These are phyloP conservation scores for Busseola fusca DNA, from an alignment of 2,888 invertebrate species.

Conservation along the genomic window DNA sequence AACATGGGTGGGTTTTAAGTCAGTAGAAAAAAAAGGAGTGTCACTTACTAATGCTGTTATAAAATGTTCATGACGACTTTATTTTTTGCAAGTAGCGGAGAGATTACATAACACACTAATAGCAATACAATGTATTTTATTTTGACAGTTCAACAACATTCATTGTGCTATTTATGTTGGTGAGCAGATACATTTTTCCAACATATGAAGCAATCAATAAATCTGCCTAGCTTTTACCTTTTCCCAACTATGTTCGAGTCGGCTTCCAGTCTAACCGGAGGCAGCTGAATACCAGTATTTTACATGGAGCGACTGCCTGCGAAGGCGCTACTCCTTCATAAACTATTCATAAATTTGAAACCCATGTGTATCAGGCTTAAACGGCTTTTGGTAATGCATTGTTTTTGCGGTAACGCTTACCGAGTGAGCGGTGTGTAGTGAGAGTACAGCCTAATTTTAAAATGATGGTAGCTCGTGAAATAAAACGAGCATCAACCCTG, in stretches of 20 bases:
- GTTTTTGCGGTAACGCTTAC: conserved; percentile 15
- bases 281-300: too few relatives aligned
- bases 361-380: not conserved
- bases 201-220: not conserved
- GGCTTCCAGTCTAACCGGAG: too few relatives aligned
- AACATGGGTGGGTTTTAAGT: too few relatives aligned
- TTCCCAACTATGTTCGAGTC: too few relatives aligned
- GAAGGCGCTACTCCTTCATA: not conserved
- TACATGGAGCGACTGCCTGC: too few relatives aligned
- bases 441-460: conserved; percentile 36
- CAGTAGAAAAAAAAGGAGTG: too few relatives aligned
- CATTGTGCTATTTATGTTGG: not conserved
- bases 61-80: not conserved
- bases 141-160: not conserved
- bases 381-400: not conserved
- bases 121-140: too few relatives aligned
- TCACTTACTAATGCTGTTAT: conserved; percentile 17
- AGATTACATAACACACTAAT: not conserved
- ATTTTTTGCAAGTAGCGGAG: not conserved
- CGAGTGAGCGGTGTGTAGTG: not conserved
- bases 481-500: conserved; percentile 56
- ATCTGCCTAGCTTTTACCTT: too few relatives aligned
- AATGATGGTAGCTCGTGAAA: conserved; percentile 43
- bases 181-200: not conserved
- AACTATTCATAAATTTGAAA: not conserved